Conservation (phyloP, 2,888 invertebrate species). For the Sarcophaga rosellei region DNA sequence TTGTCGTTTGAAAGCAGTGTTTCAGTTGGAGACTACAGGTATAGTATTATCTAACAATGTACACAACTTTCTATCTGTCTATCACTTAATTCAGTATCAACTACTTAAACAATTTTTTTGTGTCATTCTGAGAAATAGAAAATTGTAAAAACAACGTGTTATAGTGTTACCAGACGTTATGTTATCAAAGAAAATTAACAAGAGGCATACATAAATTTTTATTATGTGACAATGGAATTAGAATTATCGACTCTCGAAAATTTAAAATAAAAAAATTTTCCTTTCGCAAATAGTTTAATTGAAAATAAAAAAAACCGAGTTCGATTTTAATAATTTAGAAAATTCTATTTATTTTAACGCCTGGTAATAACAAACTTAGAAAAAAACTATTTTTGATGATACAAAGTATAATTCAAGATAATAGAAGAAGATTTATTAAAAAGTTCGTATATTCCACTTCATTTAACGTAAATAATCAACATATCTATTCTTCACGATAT, state of each 20-base stretch:
- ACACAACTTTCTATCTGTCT: constrained; percentile 59
- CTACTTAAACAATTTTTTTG: constrained; percentile 11
- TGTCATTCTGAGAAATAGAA: constrained; percentile 33
- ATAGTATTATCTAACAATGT: constrained; percentile 57
- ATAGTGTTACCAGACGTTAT: not conserved
- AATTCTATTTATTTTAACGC: too few species aligned
- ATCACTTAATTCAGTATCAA: constrained; percentile 35
- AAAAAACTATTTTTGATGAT: too few species aligned
- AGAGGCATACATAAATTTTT: not conserved
- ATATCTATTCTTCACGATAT: too few species aligned
- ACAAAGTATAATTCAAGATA: too few species aligned
- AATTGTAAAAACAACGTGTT: constrained; percentile 23
- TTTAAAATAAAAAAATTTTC: too few species aligned
- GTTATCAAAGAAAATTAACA: not conserved
- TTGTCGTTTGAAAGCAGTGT: constrained; percentile 17
- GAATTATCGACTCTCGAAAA: not conserved
- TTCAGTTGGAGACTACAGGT: not conserved
- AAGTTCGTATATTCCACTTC: too few species aligned
- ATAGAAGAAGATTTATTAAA: too few species aligned
- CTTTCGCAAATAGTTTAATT: too few species aligned
- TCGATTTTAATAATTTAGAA: too few species aligned
- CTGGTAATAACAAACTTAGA: too few species aligned
- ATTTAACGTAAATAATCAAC: too few species aligned
- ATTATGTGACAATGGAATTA: not conserved
- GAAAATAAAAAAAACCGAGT: too few species aligned